Percentiles rank a stretch among this genome's conserved stretches.
These are phyloP conservation scores for Bradypodion pumilum DNA, from an alignment of 2,797 vertebrate genomes.

Conservation along the genomic window DNA sequence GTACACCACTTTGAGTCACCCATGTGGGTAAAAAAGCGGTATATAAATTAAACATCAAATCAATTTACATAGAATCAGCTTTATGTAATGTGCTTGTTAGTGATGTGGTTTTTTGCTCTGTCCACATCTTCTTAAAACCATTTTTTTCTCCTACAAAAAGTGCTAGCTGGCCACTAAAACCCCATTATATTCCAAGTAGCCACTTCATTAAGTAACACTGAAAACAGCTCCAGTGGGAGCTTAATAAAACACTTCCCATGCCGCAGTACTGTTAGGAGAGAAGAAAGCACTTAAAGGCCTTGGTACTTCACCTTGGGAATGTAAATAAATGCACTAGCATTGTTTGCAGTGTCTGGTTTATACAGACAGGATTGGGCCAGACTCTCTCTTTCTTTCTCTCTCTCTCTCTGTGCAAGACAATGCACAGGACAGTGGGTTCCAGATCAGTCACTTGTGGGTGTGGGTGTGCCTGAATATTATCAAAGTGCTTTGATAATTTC, in stretches of 20 bases:
- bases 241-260: conserved; percentile 24
- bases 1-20: too few species aligned
- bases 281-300: neutral
- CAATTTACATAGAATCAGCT: neutral
- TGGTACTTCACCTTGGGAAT: neutral
- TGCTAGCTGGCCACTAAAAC: neutral
- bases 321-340: neutral
- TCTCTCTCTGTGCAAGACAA: too few species aligned
- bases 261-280: neutral
- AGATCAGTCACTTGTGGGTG: too few species aligned
- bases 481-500: neutral
- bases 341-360: neutral
- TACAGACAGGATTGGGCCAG: fast-evolving
- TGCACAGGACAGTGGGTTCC: too few species aligned
- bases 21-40: too few species aligned
- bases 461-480: too few species aligned
- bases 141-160: neutral
- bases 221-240: neutral
- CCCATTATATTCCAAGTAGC: conserved; percentile 6
- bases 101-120: neutral
- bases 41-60: too few species aligned
- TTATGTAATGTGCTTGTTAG: neutral
- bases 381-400: too few species aligned
- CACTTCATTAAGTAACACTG: conserved; percentile 24
- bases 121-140: conserved; percentile 6